Base-by-base conservation (phyloP, 2,888 invertebrate species). In the Furcula furcula region DNA sequence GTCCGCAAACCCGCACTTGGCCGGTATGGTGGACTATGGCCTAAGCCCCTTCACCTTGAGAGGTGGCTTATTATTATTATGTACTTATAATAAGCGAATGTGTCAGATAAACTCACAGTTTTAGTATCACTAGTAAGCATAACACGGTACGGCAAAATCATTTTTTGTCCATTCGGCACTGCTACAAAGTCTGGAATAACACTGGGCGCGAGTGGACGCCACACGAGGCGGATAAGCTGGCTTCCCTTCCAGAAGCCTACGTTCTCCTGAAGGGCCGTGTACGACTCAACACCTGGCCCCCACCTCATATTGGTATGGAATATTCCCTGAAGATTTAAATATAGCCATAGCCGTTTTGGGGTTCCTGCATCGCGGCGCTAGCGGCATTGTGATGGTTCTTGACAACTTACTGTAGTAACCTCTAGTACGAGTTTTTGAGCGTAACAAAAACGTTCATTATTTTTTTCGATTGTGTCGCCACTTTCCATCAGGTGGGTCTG, bases 211-310 rank as follows among this genome's bases (percentile, higher is more conserved):
- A 48, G 12, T 0, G 84, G 85, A 3, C 55, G 43, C 84, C 87
- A 87, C 3, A 79, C 55, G 7, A 91, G 61, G 14, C 91, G 69
- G 0, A 89, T 54, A 15, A 92, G 70, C 38, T 77, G 76, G 1
- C 52, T 65, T 0, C 88, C 89, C 3, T 77, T 55, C 92, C 92
- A 92, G 7, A 91, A 54, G 0, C 92, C 92, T 1, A 91, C 90
- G 52, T 91, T 85, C 47, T 89, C 89, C 4, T 47, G 65, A 0
- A 82, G 72, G 44, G 77, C 59, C 0, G 78, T 43, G 35, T 87
- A 66, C 0, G 84, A 79, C 26, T 86, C 75, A 6, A 91, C 65
- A 0, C 92, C 92, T 0, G 92, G 91, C 19, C 92, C 92, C 72
- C 85, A 91, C 11, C 91, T 84, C 6, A 67, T 36, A 52, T 91